phyloP scores from a whole-genome alignment of 92 coral and sea anemone genomes.

The Isaurus tuberculatus region DNA sequence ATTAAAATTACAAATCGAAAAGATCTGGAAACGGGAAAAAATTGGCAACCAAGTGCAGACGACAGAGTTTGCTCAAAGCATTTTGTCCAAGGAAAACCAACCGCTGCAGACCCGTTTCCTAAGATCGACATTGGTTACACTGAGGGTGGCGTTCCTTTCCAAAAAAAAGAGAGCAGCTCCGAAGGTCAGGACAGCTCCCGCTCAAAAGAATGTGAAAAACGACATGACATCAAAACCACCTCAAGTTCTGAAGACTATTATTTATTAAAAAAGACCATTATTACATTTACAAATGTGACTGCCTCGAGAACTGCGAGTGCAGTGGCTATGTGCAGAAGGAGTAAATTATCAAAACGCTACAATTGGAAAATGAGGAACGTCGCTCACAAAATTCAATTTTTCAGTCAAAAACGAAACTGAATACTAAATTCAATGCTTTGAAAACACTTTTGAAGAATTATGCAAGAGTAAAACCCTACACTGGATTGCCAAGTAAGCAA shows the following conservation, averaged over 20 bases:
- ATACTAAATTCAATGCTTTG: conserved; percentile 2
- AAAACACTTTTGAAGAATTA: conserved; percentile 51
- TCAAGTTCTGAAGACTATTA: background rate
- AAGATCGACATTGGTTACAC: background rate
- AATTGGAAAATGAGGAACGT: background rate
- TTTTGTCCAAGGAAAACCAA: conserved; percentile 10
- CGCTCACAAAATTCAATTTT: conserved; percentile 6
- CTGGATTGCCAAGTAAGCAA: conserved; percentile 54
- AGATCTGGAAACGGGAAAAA: background rate
- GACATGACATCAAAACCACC: background rate
- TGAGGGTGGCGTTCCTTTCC: background rate
- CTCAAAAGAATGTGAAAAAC: background rate
- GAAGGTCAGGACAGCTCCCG: background rate
- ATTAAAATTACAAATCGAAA: background rate
- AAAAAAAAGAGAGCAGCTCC: conserved; percentile 26
- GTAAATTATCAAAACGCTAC: background rate
- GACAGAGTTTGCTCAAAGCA: conserved; percentile 12
- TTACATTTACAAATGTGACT: conserved; percentile 18
- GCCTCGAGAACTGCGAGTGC: background rate
- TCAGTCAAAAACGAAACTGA: background rate
- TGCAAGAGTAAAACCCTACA: conserved; percentile 49
- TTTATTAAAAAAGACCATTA: background rate
- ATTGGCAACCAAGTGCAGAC: conserved; percentile 15
- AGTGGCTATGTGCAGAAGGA: background rate
- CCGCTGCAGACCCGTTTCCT: background rate